These are phyloP conservation scores for Hydrozoanthus gracilis DNA, from an alignment of 92 coral and sea anemone species.

Conservation along the genomic window DNA sequence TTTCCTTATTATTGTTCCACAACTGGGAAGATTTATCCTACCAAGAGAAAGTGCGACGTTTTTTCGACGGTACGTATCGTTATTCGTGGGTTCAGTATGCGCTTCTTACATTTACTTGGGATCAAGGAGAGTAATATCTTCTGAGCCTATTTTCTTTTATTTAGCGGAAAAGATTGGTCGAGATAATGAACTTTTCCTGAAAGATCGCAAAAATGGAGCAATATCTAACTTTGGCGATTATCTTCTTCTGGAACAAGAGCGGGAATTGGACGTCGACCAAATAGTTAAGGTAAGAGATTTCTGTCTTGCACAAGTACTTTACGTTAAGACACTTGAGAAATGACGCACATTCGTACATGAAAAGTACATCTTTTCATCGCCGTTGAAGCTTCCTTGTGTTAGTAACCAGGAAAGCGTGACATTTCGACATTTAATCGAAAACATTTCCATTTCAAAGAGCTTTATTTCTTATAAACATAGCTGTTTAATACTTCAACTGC, in stretches of 20 bases:
- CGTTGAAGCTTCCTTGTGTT: background rate
- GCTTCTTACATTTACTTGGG: background rate
- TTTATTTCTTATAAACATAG: background rate
- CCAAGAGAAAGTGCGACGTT: constrained; percentile 19
- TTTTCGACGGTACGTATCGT: background rate
- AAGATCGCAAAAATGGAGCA: constrained; percentile 6
- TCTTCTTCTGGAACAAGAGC: constrained; percentile 29
- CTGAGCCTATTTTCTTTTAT: background rate
- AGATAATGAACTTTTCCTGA: background rate
- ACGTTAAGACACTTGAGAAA: background rate
- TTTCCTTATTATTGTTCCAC: constrained; percentile 22
- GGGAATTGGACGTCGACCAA: constrained; percentile 17
- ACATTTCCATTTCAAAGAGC: too few relatives aligned
- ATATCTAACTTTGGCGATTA: background rate
- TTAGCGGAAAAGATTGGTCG: background rate
- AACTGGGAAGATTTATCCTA: constrained; percentile 29
- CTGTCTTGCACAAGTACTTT: too few relatives aligned
- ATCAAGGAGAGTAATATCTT: background rate
- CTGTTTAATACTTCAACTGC: background rate
- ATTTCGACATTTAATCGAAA: background rate
- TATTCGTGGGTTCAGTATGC: background rate
- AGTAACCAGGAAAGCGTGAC: background rate
- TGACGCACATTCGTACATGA: background rate
- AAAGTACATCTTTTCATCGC: background rate
- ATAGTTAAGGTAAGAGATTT: constrained; percentile 8